A percentile compares a stretch with the other conserved stretches of the same genome.
These are phyloP conservation scores for Okapia johnstoni DNA, from an alignment of 2,113 vertebrate genomes.

Conservation along the genomic window DNA sequence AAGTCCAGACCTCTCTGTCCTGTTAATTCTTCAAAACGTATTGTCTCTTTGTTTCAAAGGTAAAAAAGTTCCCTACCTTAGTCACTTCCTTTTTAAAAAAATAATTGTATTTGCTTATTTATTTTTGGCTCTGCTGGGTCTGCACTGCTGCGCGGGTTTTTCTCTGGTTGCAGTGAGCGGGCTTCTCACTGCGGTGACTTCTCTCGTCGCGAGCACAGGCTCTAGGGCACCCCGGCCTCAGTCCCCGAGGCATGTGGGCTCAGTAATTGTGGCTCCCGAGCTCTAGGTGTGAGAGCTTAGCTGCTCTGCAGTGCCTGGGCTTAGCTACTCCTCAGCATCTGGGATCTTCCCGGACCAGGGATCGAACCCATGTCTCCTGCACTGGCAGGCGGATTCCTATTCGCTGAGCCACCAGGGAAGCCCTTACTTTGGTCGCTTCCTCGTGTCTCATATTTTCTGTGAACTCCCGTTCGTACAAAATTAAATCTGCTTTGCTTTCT, in stretches of 20 bases:
- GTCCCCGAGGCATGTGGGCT: background rate
- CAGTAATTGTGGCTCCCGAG: background rate
- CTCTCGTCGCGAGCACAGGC: accelerated
- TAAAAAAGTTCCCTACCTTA: background rate
- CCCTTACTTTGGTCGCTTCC: background rate
- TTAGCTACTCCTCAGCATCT: background rate
- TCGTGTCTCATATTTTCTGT: background rate
- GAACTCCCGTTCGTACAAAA: accelerated
- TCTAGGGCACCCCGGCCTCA: background rate
- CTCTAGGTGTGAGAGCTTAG: accelerated
- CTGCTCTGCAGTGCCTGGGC: background rate
- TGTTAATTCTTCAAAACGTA: background rate
- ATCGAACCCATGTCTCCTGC: background rate
- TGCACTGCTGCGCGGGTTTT: accelerated
- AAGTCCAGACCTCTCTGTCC: background rate
- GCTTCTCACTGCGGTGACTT: background rate
- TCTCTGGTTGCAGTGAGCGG: background rate
- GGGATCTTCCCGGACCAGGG: background rate
- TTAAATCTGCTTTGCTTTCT: background rate
- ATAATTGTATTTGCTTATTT: background rate
- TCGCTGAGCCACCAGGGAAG: background rate
- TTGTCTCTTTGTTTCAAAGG: background rate
- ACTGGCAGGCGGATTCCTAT: background rate
- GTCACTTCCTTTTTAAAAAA: background rate
- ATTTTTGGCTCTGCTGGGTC: background rate